These are phyloP conservation scores for Bradypodion pumilum DNA, from an alignment of 2,797 vertebrate genomes.

Conservation along the genomic window DNA sequence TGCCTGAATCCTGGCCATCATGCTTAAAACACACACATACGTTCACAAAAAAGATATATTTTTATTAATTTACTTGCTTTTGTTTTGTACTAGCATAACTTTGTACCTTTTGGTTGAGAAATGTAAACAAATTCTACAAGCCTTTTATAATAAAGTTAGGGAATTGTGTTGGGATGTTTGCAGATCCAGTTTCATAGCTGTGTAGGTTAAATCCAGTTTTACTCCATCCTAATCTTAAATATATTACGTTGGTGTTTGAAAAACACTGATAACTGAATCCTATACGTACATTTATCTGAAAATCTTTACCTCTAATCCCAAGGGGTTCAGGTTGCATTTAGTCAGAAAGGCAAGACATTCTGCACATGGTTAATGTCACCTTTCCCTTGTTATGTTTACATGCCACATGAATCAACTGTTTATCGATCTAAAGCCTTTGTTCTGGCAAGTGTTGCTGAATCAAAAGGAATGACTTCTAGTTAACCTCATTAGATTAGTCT, in stretches of 20 bases:
- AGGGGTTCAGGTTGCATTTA: not conserved
- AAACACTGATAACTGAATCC: not conserved
- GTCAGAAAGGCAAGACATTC: not conserved
- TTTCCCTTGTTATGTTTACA: not conserved
- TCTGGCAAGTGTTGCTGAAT: too few species aligned
- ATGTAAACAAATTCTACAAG: not conserved
- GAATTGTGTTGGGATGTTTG: not conserved
- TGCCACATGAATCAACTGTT: not conserved
- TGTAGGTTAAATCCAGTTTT: not conserved
- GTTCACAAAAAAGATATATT: too few species aligned
- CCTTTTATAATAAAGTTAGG: not conserved
- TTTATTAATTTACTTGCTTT: not conserved
- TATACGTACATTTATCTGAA: not conserved
- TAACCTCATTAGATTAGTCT: not conserved
- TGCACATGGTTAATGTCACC: not conserved
- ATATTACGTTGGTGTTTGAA: not conserved
- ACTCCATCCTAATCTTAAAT: not conserved
- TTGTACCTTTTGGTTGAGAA: not conserved
- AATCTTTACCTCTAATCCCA: not conserved
- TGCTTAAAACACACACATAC: not conserved
- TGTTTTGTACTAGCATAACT: not conserved
- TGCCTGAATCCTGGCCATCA: not conserved
- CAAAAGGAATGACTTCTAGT: not conserved
- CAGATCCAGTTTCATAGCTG: not conserved
- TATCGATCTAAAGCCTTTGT: not conserved